These are phyloP conservation scores for Pyrrhia umbra DNA, from an alignment of 2,888 invertebrate species.

Conservation along the genomic window DNA sequence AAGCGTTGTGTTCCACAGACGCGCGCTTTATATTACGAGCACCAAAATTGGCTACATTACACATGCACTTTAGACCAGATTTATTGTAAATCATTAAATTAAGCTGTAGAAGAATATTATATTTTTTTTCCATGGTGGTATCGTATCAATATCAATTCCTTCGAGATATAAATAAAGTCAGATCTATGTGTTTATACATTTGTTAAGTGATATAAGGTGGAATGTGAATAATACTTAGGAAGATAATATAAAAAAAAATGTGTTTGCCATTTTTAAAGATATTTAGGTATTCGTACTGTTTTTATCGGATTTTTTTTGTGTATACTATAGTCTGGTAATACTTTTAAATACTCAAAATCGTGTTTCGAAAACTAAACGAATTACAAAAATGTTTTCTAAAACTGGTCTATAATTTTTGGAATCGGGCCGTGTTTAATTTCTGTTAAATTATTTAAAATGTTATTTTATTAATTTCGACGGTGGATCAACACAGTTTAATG, in stretches of 20 bases:
- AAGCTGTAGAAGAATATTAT: constrained; percentile 50
- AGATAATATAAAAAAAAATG: constrained; percentile 8
- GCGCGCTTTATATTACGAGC: constrained; percentile 66
- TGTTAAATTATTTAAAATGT: not conserved
- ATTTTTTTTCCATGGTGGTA: constrained; percentile 21
- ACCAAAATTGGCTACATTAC: constrained; percentile 71
- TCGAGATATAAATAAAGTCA: constrained; percentile 52
- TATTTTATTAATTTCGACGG: constrained; percentile 19
- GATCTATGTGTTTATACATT: constrained; percentile 51
- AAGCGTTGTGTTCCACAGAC: constrained; percentile 50
- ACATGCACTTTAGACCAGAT: constrained; percentile 30
- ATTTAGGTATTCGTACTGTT: not conserved
- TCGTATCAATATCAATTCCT: constrained; percentile 52
- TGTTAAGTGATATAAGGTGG: constrained; percentile 30
- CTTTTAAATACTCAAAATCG: constrained; percentile 34
- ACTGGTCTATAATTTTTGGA: constrained; percentile 14
- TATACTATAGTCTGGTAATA: constrained; percentile 38
- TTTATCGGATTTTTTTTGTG: constrained; percentile 5
- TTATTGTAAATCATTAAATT: constrained; percentile 13
- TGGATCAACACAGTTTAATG: constrained; percentile 23
- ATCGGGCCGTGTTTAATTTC: not conserved
- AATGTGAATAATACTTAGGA: constrained; percentile 45
- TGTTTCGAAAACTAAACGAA: constrained; percentile 21
- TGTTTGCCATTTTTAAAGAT: constrained; percentile 5
- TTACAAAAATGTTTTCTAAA: constrained; percentile 23